Evolutionary conservation across 2,113 vertebrate species (phyloP).

Genomic region (Athene cunicularia): DNA sequence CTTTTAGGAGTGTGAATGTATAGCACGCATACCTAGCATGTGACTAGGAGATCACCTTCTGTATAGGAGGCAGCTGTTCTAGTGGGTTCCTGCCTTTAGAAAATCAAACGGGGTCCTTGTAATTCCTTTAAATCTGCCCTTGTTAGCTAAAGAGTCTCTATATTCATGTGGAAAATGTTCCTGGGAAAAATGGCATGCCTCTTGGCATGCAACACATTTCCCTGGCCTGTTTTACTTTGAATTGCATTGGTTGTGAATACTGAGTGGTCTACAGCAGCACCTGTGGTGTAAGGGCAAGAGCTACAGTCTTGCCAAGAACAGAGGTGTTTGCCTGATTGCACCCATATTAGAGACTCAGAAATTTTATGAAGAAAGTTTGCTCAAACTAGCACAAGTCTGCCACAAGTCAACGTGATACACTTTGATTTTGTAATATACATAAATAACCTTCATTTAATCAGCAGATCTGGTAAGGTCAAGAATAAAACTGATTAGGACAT

Average conservation of each 20-base stretch:
- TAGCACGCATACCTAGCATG: fast-evolving
- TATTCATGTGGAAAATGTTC: not conserved
- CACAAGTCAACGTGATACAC: not conserved
- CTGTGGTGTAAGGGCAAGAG: not conserved
- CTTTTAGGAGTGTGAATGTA: not conserved
- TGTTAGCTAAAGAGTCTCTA: not conserved
- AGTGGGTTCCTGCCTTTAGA: not conserved
- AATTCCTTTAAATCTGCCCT: not conserved
- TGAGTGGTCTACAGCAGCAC: not conserved
- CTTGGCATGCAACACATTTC: not conserved
- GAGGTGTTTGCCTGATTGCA: not conserved
- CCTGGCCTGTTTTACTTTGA: not conserved
- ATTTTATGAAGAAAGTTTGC: not conserved
- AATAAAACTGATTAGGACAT: not conserved
- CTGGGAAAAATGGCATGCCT: not conserved
- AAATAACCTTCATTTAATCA: not conserved
- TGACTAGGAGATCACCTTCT: not conserved
- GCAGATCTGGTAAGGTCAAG: not conserved
- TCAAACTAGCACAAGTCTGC: not conserved
- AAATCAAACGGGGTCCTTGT: not conserved
- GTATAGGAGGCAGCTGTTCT: not conserved
- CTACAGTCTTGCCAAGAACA: not conserved
- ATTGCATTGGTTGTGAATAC: not conserved
- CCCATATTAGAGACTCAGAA: not conserved
- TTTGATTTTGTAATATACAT: not conserved